phyloP scores from a whole-genome alignment of 2,797 vertebrate species.

The Cuniculus paca region DNA sequence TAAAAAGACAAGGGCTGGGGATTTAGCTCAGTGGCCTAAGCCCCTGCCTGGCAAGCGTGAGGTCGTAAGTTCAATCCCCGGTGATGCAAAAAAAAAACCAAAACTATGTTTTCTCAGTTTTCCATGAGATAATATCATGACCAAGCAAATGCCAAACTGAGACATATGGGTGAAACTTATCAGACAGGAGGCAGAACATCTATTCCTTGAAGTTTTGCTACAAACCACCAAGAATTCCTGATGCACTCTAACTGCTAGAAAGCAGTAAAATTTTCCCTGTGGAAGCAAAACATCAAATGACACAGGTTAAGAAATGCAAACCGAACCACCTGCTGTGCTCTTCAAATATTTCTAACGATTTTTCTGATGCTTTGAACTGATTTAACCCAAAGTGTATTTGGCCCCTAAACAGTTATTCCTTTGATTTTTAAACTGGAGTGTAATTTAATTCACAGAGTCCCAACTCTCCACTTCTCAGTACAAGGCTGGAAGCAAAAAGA shows the following conservation, averaged over 20 bases:
- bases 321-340: slow-evolving; percentile 39
- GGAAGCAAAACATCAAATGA: slow-evolving; percentile 72
- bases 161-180: neutral
- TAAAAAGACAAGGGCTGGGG: too few relatives aligned
- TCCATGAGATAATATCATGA: neutral
- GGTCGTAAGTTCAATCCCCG: too few relatives aligned
- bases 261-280: slow-evolving; percentile 42
- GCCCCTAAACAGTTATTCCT: slow-evolving; percentile 70
- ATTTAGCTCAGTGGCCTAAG: too few relatives aligned
- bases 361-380: slow-evolving; percentile 78
- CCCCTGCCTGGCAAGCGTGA: too few relatives aligned
- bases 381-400: slow-evolving; percentile 69
- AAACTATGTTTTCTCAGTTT: neutral
- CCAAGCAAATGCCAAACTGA: slow-evolving; percentile 8
- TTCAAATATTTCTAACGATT: slow-evolving; percentile 73
- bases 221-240: slow-evolving; percentile 46
- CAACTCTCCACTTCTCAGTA: neutral
- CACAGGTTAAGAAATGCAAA: slow-evolving; percentile 73
- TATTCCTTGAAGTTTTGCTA: slow-evolving; percentile 23
- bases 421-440: slow-evolving; percentile 75
- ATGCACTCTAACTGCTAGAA: slow-evolving; percentile 16
- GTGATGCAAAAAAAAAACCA: too few relatives aligned
- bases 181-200: neutral
- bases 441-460: slow-evolving; percentile 71
- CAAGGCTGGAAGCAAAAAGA: slow-evolving; percentile 9